These are phyloP conservation scores for Physella acuta DNA, from an alignment of 1,140 invertebrate species.

Conservation along the genomic window DNA sequence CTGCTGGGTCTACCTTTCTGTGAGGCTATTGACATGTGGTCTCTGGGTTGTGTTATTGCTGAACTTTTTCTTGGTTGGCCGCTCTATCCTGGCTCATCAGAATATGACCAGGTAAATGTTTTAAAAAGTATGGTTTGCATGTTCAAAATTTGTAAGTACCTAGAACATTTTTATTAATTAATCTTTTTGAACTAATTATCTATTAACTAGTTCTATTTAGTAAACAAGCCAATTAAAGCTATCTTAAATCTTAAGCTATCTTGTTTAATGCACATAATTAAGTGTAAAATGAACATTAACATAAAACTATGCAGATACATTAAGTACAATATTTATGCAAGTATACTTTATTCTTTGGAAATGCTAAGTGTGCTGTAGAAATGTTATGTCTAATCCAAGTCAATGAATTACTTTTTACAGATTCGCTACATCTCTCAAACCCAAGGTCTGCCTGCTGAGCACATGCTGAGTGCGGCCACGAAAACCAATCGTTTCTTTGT, in stretches of 20 bases:
- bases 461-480: slow-evolving; percentile 97
- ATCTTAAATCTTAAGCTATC: neutral
- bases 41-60: slow-evolving; percentile 97
- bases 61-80: slow-evolving; percentile 99
- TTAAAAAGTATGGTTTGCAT: too few relatives aligned
- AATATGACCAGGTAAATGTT: slow-evolving; percentile 97
- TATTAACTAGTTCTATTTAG: too few relatives aligned
- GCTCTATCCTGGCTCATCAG: slow-evolving; percentile 97
- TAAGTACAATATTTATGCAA: too few relatives aligned
- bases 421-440: slow-evolving; percentile 92
- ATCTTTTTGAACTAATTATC: too few relatives aligned
- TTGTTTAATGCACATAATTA: neutral
- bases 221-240: too few relatives aligned
- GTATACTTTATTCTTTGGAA: too few relatives aligned
- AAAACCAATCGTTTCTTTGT: slow-evolving; percentile 98
- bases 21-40: slow-evolving; percentile 99
- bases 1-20: slow-evolving; percentile 96
- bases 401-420: slow-evolving; percentile 39
- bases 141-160: too few relatives aligned
- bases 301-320: too few relatives aligned
- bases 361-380: too few relatives aligned
- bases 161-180: too few relatives aligned
- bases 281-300: too few relatives aligned
- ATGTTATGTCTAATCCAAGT: too few relatives aligned
- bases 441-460: slow-evolving; percentile 92